phyloP scores from a whole-genome alignment of 2,113 vertebrate species.

The Dasyornis broadbenti region DNA sequence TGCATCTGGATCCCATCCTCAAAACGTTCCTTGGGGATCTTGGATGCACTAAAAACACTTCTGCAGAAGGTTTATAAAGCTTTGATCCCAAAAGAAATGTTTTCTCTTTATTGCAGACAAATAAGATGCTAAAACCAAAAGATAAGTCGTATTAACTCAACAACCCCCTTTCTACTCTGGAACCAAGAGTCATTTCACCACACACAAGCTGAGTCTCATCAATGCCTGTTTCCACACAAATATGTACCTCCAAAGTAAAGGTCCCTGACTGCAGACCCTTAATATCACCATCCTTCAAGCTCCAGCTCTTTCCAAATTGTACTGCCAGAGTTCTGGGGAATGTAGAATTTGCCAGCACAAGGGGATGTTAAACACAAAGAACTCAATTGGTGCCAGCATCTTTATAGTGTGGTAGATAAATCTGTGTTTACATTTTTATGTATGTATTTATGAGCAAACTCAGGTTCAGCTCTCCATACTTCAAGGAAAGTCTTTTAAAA shows the following conservation, averaged over 20 bases:
- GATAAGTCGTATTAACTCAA: background rate
- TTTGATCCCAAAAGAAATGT: background rate
- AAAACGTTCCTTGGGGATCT: background rate
- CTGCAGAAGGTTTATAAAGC: background rate
- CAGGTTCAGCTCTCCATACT: background rate
- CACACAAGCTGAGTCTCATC: background rate
- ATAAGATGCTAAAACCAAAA: background rate
- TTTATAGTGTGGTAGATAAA: background rate
- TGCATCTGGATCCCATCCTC: background rate
- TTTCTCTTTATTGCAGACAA: background rate
- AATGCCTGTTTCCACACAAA: background rate
- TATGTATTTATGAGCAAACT: background rate
- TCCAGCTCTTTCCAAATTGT: background rate
- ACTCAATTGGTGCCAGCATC: background rate
- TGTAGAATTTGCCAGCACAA: background rate
- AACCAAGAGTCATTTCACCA: background rate
- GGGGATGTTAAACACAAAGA: background rate
- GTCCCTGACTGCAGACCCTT: background rate
- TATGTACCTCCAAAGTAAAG: background rate
- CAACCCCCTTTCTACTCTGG: background rate
- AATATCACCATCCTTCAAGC: background rate
- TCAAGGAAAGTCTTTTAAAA: background rate
- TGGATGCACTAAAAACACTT: background rate
- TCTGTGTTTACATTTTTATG: background rate
- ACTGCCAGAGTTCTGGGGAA: background rate